A percentile compares a stretch with the other conserved stretches of the same genome.
These are phyloP conservation scores for Gouania willdenowi DNA, from an alignment of 2,797 vertebrate species.

Conservation along the genomic window DNA sequence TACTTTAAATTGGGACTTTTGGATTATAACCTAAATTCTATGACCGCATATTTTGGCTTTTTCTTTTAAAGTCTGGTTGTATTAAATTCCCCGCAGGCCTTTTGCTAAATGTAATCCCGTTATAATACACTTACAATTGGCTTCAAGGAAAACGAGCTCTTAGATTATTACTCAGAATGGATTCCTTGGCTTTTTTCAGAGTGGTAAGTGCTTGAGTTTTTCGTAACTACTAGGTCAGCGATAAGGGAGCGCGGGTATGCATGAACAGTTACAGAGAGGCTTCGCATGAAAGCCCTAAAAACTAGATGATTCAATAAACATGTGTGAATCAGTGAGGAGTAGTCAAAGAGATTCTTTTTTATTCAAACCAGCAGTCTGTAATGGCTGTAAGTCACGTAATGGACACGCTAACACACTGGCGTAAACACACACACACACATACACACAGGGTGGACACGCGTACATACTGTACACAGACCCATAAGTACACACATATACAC, in stretches of 20 bases:
- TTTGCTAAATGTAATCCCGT: no score
- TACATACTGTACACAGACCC: slow-evolving; percentile 1
- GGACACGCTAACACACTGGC: slow-evolving; percentile 26
- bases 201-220: no score
- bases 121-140: no score
- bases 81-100: no score
- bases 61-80: no score
- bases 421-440: slow-evolving; percentile 11
- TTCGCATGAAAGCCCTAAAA: slow-evolving; percentile 37
- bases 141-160: no score
- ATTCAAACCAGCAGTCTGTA: slow-evolving; percentile 46
- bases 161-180: no score
- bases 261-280: slow-evolving; percentile 34
- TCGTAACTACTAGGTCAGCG: slow-evolving; percentile 4
- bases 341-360: slow-evolving; percentile 42
- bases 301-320: slow-evolving; percentile 42
- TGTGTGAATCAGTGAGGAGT: slow-evolving; percentile 1
- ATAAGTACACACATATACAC: slow-evolving; percentile 15
- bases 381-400: slow-evolving; percentile 54
- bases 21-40: no score
- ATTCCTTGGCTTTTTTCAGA: no score
- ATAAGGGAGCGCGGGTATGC: slow-evolving; percentile 3
- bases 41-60: no score
- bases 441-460: no score
- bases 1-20: no score